These are phyloP conservation scores for Ctenicera cuprea DNA, from an alignment of 2,888 invertebrate genomes.

Conservation along the genomic window DNA sequence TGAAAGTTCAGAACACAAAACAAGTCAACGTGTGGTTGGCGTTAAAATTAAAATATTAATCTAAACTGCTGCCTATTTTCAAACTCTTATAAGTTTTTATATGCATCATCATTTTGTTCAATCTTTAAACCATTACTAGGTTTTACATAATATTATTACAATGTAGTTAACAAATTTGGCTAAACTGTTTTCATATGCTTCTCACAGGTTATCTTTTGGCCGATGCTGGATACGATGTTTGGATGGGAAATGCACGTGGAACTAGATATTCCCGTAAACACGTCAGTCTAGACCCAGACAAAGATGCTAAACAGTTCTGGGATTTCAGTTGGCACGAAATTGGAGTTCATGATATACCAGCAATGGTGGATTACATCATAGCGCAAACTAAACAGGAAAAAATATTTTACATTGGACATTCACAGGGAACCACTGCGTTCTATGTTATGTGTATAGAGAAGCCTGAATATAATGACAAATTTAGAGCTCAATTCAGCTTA, in stretches of 20 bases:
- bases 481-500: constrained; percentile 80
- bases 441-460: constrained; percentile 36
- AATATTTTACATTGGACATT: constrained; percentile 52
- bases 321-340: constrained; percentile 85
- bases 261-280: constrained; percentile 76
- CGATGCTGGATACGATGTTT: constrained; percentile 72
- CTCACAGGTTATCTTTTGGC: constrained; percentile 72
- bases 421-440: constrained; percentile 45
- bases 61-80: no score
- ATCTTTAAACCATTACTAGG: no score
- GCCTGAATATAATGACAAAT: constrained; percentile 44
- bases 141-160: no score
- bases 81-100: no score
- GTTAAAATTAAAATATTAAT: no score
- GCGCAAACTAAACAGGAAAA: constrained; percentile 72
- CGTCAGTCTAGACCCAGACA: constrained; percentile 60
- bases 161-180: no score
- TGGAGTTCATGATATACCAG: constrained; percentile 84
- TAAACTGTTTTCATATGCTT: no score
- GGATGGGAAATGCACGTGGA: constrained; percentile 79
- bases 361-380: constrained; percentile 84
- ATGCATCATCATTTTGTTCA: no score
- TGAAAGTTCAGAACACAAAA: no score
- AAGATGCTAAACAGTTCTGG: constrained; percentile 54
- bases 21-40: no score